A percentile compares a stretch with the other conserved stretches of the same genome.
phyloP scores from a whole-genome alignment of 2,888 invertebrate species.

The Lepidochrysops patricia region DNA sequence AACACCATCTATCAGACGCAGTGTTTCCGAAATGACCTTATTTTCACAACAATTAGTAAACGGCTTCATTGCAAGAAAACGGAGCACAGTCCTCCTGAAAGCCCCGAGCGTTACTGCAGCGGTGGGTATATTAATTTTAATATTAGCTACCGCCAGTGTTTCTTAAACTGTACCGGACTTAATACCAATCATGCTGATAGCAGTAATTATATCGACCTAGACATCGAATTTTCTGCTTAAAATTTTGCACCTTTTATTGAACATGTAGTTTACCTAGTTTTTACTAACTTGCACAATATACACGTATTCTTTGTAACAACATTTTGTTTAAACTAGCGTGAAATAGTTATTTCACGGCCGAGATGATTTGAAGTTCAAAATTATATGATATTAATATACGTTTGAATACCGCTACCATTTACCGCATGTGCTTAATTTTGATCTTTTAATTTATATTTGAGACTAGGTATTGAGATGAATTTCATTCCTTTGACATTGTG shows the following conservation, averaged over 20 bases:
- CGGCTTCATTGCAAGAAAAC: conserved; percentile 46
- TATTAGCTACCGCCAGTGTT: conserved; percentile 55
- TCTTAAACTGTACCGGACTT: conserved; percentile 46
- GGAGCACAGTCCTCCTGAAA: conserved; percentile 48
- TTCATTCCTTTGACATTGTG: not conserved
- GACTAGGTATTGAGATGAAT: not conserved
- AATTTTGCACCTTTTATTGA: not conserved
- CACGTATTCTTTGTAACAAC: not conserved
- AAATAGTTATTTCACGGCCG: conserved; percentile 6
- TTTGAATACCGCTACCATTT: not conserved
- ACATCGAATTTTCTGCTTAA: not conserved
- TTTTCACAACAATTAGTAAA: conserved; percentile 45
- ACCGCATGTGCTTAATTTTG: conserved; percentile 3
- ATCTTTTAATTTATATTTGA: not conserved
- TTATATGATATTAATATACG: not conserved
- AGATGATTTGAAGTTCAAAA: conserved; percentile 4
- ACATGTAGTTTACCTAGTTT: not conserved
- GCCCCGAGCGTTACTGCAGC: conserved; percentile 64
- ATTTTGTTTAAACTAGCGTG: not conserved
- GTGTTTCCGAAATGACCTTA: conserved; percentile 38
- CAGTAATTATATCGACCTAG: not conserved
- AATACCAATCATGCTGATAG: not conserved
- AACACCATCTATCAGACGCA: conserved; percentile 54
- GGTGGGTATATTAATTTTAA: conserved; percentile 68
- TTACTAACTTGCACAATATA: not conserved